phyloP scores from a whole-genome alignment of 2,888 invertebrate genomes.

The Mactromeris polynyma region DNA sequence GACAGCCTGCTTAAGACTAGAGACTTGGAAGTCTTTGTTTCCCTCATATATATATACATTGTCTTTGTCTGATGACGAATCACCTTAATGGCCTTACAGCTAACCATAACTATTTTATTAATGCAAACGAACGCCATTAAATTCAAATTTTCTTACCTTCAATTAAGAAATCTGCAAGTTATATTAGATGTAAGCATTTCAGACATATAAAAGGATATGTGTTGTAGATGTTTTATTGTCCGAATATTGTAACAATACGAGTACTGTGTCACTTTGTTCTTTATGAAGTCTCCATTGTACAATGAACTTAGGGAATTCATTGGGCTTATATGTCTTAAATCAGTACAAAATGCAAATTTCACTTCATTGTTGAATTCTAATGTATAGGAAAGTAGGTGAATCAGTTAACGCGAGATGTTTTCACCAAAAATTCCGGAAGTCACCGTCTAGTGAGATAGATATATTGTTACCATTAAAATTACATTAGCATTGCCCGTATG shows the following conservation, averaged over 20 bases:
- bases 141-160: slow-evolving; percentile 7
- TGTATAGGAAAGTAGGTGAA: not conserved
- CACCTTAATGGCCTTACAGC: not conserved
- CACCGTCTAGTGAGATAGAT: not conserved
- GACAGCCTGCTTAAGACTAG: too few relatives aligned
- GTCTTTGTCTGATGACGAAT: not conserved
- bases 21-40: not conserved
- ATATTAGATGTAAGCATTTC: not conserved
- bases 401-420: not conserved
- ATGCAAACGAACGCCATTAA: not conserved
- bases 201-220: not conserved
- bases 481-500: not conserved
- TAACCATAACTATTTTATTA: not conserved
- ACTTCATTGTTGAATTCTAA: not conserved
- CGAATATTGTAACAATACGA: not conserved
- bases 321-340: not conserved
- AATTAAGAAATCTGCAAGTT: not conserved
- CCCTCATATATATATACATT: not conserved
- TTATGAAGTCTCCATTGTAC: not conserved
- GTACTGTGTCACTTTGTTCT: slow-evolving; percentile 7
- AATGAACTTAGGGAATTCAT: not conserved
- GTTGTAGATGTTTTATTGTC: not conserved
- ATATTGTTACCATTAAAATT: slow-evolving; percentile 8
- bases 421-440: not conserved
- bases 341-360: not conserved